A percentile compares a stretch with the other conserved stretches of the same genome.
These are phyloP conservation scores for Euproctis similis DNA, from an alignment of 2,888 invertebrate genomes.

Conservation along the genomic window DNA sequence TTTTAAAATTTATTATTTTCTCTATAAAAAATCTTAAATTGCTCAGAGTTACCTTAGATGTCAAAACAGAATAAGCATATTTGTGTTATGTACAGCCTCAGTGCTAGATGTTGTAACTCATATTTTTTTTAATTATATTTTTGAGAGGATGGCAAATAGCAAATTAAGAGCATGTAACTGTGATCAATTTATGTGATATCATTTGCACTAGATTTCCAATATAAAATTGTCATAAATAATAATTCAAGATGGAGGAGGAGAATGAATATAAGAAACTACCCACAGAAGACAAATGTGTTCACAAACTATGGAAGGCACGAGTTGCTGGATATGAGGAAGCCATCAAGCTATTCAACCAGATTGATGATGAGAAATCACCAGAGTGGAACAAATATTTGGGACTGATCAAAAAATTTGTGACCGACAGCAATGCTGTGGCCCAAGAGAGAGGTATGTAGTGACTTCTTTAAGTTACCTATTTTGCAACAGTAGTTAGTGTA, in stretches of 20 bases:
- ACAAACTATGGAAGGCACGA: conserved; percentile 97
- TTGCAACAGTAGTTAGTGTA: no score
- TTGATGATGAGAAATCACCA: conserved; percentile 94
- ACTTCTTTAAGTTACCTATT: no score
- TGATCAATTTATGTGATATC: background rate
- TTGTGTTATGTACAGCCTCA: no score
- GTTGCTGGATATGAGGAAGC: conserved; percentile 96
- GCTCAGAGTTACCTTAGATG: no score
- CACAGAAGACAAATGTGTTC: conserved; percentile 92
- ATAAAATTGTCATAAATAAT: conserved; percentile 23
- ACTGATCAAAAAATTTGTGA: conserved; percentile 94
- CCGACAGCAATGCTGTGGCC: conserved; percentile 94
- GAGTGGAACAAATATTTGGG: conserved; percentile 95
- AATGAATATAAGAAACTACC: conserved; percentile 91
- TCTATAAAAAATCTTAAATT: no score
- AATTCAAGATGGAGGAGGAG: conserved; percentile 84
- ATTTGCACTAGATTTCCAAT: no score
- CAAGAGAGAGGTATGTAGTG: conserved; percentile 88
- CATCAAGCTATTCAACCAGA: conserved; percentile 88
- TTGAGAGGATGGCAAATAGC: background rate
- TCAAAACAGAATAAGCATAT: no score
- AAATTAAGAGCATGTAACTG: background rate
- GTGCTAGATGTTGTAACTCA: no score
- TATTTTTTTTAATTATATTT: no score
- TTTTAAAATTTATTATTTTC: no score